Conservation (phyloP, 2,797 vertebrate species). For the Chaunax sp. region DNA sequence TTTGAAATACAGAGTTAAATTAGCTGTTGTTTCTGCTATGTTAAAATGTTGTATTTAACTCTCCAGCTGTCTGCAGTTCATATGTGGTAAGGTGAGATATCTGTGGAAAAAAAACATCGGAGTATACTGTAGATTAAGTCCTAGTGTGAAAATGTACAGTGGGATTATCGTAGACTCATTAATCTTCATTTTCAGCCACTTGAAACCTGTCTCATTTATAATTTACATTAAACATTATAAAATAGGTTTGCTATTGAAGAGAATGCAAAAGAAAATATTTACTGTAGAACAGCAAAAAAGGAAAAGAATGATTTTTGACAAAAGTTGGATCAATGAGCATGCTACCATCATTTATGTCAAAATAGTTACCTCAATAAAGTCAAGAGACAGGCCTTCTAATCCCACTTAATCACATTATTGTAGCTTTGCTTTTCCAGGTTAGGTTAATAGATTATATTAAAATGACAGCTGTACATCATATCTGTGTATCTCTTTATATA, state of each 20-base stretch:
- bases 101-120: neutral
- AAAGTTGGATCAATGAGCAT: neutral
- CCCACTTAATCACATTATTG: too few relatives aligned
- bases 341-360: neutral
- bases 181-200: neutral
- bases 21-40: too few relatives aligned
- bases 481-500: neutral
- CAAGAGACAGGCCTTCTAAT: neutral
- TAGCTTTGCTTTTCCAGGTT: neutral
- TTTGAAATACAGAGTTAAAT: too few relatives aligned
- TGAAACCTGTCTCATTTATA: too few relatives aligned
- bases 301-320: too few relatives aligned
- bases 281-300: too few relatives aligned
- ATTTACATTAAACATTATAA: too few relatives aligned
- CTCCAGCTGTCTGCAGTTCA: neutral
- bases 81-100: too few relatives aligned
- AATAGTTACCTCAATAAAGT: neutral
- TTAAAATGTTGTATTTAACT: too few relatives aligned
- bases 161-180: conserved; percentile 1
- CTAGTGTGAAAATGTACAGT: neutral
- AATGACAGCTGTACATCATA: neutral
- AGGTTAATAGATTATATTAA: neutral
- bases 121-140: neutral
- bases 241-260: too few relatives aligned
- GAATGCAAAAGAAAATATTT: neutral